Evolutionary conservation across 1,140 invertebrate species (phyloP), one percentile per base, ranked within the genome.

Genomic region (Pogonomyrmex barbatus): DNA sequence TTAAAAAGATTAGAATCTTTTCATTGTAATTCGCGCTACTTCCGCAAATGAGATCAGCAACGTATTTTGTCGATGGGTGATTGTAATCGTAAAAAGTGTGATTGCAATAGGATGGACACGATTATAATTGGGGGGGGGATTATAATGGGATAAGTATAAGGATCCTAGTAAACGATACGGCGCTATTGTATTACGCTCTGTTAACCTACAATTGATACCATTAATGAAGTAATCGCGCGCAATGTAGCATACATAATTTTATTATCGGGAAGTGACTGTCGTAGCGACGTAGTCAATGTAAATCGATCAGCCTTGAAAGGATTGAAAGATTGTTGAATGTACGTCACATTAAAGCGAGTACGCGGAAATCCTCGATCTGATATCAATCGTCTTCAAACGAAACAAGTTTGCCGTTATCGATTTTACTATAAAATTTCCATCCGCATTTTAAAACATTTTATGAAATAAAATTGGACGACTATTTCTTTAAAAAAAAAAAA

Each of bases 221-320:
- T 47, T 47, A 36, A 45, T 17, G 56, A 17, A 39, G 45, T 33
- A 82, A 88, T 86, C 45, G 52, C 24, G 84, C 52, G 68, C 77
- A 86, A 60, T 50, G 68, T 67, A 45, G 68, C 84, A 78, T 75
- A 36, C 52, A 83, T 75, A 83, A 82, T 87, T 73, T 78, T 52
- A 70, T 87, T 87, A 82, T 58, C 3, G 67, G 36, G 24, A 12
- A 39, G 65, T 45, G 68, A 82, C 50, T 50, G 56, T 14, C 33
- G 70, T 67, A 12, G 30, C 50, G 14, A 36, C 39, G 30, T 62
- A 58, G 24, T 76, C 63, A 47, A 58, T 56, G 39, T 65, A 58
- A 8, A 71, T 76, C 54, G 78, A 70, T 33, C 9, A 30, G 50
- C 36, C 50, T 68, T 81, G n/a, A 1, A 36, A 63, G 39, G 45